phyloP scores from a whole-genome alignment of 2,113 vertebrate genomes.

The Ciconia boyciana region DNA sequence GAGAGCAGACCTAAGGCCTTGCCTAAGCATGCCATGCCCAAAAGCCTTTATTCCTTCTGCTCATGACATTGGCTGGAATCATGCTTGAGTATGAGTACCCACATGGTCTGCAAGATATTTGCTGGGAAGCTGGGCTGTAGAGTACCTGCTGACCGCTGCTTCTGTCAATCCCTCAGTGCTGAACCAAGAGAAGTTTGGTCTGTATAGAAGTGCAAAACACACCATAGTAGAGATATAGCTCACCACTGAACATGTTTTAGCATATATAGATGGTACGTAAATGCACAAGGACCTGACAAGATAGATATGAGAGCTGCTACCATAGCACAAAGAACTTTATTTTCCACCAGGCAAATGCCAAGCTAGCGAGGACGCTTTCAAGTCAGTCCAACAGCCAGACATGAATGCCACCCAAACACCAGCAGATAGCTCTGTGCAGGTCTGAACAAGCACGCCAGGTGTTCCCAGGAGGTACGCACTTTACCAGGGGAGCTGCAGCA shows the following conservation, averaged over 20 bases:
- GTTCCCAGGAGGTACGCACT: background rate
- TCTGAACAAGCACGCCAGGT: background rate
- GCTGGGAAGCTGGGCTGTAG: background rate
- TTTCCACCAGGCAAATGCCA: background rate
- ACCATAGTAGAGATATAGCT: rapidly evolving
- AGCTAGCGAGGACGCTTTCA: background rate
- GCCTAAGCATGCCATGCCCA: background rate
- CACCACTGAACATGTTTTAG: background rate
- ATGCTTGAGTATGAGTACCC: background rate
- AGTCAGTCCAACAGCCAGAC: background rate
- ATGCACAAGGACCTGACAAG: background rate
- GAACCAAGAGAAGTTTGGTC: background rate
- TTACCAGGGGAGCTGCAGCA: background rate
- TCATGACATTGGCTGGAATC: background rate
- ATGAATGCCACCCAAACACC: background rate
- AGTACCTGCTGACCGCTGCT: background rate
- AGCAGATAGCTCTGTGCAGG: background rate
- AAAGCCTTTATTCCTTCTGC: background rate
- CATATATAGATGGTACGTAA: background rate
- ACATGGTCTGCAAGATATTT: rapidly evolving
- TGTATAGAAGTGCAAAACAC: background rate
- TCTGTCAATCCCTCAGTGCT: background rate
- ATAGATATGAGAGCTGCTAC: background rate
- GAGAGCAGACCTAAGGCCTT: background rate
- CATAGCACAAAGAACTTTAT: background rate